Evolutionary conservation across 64 coral and sea anemone genomes (phyloP).

Genomic region (Actinia tenebrosa): DNA sequence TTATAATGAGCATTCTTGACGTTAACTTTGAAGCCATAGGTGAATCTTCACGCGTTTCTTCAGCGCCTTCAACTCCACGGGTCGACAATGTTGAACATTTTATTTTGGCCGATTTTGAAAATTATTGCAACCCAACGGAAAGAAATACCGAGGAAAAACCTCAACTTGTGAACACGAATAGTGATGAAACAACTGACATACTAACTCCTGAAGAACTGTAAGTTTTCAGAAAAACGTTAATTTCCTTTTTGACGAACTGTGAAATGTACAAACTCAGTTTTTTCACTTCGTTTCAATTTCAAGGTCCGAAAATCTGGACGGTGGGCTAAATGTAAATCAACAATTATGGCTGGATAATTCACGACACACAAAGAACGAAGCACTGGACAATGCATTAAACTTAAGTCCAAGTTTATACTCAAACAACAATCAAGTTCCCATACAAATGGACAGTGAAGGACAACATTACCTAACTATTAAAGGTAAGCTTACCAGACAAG

Average conservation of each 20-base stretch:
- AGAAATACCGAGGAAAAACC: neutral
- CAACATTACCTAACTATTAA: neutral
- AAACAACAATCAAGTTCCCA: neutral
- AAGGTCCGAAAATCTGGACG: neutral
- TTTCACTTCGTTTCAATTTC: neutral
- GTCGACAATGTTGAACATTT: neutral
- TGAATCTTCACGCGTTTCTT: neutral
- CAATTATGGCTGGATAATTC: neutral
- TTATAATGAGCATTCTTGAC: constrained; percentile 13
- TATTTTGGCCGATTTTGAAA: constrained; percentile 17
- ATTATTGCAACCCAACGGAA: constrained; percentile 8
- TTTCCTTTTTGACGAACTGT: neutral
- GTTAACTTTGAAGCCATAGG: constrained; percentile 9
- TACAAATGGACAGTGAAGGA: neutral
- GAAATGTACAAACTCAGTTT: neutral
- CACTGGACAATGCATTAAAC: neutral
- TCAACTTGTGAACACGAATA: neutral
- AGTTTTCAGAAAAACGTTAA: neutral
- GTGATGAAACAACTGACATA: neutral
- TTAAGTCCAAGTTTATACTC: constrained; percentile 16
- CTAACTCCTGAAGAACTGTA: neutral
- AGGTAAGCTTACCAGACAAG: neutral
- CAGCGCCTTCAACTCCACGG: neutral
- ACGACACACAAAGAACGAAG: neutral
- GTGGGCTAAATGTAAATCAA: neutral